phyloP scores from a whole-genome alignment of 2,113 vertebrate genomes.

The Microtus pennsylvanicus region DNA sequence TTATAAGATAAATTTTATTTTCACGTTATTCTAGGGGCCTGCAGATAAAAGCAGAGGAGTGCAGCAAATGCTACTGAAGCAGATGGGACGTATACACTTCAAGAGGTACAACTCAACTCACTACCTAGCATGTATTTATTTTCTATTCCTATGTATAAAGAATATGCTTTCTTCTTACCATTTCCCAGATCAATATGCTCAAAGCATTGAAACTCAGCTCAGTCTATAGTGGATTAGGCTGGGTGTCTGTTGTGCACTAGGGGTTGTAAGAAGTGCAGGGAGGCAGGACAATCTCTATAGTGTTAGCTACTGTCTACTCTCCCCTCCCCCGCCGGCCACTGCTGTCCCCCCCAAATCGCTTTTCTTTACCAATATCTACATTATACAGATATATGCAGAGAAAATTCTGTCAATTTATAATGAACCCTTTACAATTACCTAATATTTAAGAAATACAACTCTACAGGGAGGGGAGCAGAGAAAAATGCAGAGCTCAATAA shows the following conservation, averaged over 20 bases:
- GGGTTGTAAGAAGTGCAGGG: neutral
- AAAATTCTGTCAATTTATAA: neutral
- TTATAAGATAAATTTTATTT: neutral
- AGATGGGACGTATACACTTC: rapidly evolving
- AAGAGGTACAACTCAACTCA: neutral
- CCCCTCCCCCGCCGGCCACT: rapidly evolving
- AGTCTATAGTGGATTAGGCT: neutral
- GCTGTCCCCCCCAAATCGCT: neutral
- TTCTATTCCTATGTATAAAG: neutral
- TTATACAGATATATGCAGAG: neutral
- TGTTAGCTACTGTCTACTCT: neutral
- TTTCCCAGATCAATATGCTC: neutral
- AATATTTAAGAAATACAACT: neutral
- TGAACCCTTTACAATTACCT: neutral
- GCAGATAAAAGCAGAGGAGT: neutral
- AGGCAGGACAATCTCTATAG: neutral
- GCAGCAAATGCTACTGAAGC: neutral
- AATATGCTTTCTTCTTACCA: neutral
- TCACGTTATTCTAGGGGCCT: neutral
- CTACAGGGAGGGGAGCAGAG: too few relatives aligned
- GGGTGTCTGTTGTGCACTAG: neutral
- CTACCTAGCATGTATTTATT: neutral
- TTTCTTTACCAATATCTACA: neutral
- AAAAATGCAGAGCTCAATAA: too few relatives aligned
- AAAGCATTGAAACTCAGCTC: too few relatives aligned